Evolutionary conservation across 1,140 invertebrate species (phyloP), one percentile per base, ranked within the genome.

Genomic region (Coelopa frigida): DNA sequence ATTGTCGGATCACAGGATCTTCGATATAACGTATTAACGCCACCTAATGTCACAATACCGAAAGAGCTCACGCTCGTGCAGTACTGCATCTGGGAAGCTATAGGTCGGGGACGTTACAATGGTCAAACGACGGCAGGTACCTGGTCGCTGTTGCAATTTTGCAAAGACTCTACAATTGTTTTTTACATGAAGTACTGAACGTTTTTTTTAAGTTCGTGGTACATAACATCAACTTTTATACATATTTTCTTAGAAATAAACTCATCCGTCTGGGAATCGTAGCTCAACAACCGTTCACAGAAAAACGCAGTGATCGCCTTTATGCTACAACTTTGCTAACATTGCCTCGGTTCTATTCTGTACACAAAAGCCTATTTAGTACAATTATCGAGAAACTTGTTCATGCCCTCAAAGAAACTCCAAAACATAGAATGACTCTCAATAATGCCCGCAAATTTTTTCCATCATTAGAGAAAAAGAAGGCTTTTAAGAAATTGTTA

Each of bases 81-180:
- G 51, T 92, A 87, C 58, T 82, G 81, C 52, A 72, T 90, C 18
- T 64, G 89, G 22, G 89, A 92, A 72, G 68, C 80, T 57, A 80
- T 92, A 45, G 88, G 84, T n/a, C 74, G 85, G 51, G 69, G 79
- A 17, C 73, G 87, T 14, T 74, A 78, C 44, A 74, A 78, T 53
- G 87, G 87, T 0, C 83, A 85, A 65, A 71, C 82, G 6, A 86
- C 84, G 12, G 73, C 78, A 24, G 85, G 85, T 27, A 78, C 78
- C 51, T 61, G 50, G 61, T 83, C 32, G 46, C 21, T 67, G 6
- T 36, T 63, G 29, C 49, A 70, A 11, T 57, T 80, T 20, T 73
- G 71, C 17, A 73, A 78, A 49, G 77, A 81, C 61, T 67, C 80
- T 2, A 55, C 55, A 10, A 46, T 67, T 8, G 45, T 64, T 10